Base-by-base conservation (phyloP, 2,797 vertebrate genomes). In the Tragelaphus eurycerus region DNA sequence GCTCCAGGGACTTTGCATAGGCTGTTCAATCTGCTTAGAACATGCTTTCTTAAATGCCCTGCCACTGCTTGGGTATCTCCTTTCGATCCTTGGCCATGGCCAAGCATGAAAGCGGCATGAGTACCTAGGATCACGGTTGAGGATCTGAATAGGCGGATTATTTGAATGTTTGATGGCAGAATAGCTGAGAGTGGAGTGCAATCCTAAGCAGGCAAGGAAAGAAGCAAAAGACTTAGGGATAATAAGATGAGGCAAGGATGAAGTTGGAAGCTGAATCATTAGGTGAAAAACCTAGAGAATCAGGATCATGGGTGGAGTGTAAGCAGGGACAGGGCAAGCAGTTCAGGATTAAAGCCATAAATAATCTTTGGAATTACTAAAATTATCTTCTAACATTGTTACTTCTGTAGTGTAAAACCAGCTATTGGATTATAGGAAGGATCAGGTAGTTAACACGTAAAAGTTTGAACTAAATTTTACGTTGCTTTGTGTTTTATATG, bases 191-290 rank as follows among this genome's bases (percentile, higher is more conserved):
- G 34, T 67, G 17, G 25, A 89, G 38, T 88, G 13, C 59, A 93
- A 50, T 95, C 54, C 54, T 93, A 78, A 82, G 13, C 21, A 85
- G 92, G 23, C 17, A 82, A 90, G 23, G 46, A 95, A 81, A 59
- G 62, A 92, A 96, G 27, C 11, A 76, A 86, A 92, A 92, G 86
- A 29, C 71, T 93, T 57, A 62, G 86, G 95, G 67, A 62, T 54
- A 76, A 78, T 50, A 89, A 92, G 88, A 34, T 74, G 91, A 97
- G 82, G 89, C 79, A 96, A 93, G 57, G 43, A 48, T 92, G 82
- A 96, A 90, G 93, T 74, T 87, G 97, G 87, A 98, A 97, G 62
- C 15, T 97, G 94, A 97, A 90, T 96, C 97, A 97, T 85, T 95
- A 88, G 91, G 25, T 89, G 71, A 74, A 87, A 95, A 93, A 91